Evolutionary conservation across 2,888 invertebrate species (phyloP), one percentile per base, ranked within the genome.

Genomic region (Parnassius glacialis): DNA sequence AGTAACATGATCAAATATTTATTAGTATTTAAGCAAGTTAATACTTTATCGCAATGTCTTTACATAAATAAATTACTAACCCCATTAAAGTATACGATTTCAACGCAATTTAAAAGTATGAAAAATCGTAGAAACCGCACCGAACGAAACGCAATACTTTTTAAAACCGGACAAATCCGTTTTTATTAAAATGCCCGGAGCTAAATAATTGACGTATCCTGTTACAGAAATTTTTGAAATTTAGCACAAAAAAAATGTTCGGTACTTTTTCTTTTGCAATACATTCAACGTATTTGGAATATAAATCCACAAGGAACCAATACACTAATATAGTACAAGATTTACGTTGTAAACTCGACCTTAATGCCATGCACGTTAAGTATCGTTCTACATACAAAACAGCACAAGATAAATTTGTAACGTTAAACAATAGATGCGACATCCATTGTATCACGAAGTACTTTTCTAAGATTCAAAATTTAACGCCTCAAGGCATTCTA

Each of bases 401-500:
- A 7, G 54, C 52, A 20, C 25, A 10, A 41, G 10, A 25, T 45
- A 61, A 62, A 20, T 20, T 63, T 65, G 65, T 54, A 44, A 50
- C 44, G 51, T n/a, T 50, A 42, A 68, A 76, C 74, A 76, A 76
- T 74, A 66, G 65, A 73, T 62, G 71, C 67, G 74, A 74, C 75
- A 72, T 74, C 78, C 70, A 70, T 79, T 79, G 77, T 79, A 65
- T 59, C 41, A 43, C 56, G 53, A 59, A 64, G 67, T 68, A 68
- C 68, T 64, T 66, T 68, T 68, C 68, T 60, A 65, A 75, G 80
- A 80, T 84, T 79, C 62, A 83, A 79, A 83, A 87, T 87, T 87
- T 87, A 74, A 87, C 85, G 87, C 84, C 78, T 78, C 80, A 73
- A 73, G 74, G 74, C 73, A 70, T 77, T 69, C 66, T 69, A 68